Evolutionary conservation across 2,888 invertebrate genomes (phyloP).

Genomic region (Phengaris arion): DNA sequence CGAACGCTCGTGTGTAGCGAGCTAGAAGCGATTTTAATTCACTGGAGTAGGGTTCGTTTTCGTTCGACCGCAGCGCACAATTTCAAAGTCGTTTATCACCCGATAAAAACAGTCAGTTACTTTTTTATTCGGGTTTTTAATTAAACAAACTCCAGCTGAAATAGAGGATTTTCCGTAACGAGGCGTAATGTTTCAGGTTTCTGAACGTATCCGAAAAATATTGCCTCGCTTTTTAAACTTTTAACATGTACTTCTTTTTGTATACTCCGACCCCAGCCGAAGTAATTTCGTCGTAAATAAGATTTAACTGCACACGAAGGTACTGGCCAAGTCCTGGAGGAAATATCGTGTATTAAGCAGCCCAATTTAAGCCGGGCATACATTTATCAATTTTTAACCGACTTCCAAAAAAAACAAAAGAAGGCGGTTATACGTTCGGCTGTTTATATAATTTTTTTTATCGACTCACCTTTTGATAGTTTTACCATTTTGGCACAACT

Average conservation of each 20-base stretch:
- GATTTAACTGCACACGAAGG: slow-evolving; percentile 6
- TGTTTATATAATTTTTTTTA: background rate
- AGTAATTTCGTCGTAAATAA: slow-evolving; percentile 26
- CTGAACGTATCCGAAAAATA: slow-evolving; percentile 47
- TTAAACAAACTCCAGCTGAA: slow-evolving; percentile 64
- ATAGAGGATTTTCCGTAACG: slow-evolving; percentile 63
- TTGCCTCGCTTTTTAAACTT: slow-evolving; percentile 36
- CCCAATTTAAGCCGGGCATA: background rate
- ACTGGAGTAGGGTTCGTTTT: slow-evolving; percentile 47
- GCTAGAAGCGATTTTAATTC: slow-evolving; percentile 40
- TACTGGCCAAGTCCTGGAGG: background rate
- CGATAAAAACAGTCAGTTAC: slow-evolving; percentile 66
- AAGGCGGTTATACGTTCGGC: no score
- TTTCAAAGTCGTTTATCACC: slow-evolving; percentile 64
- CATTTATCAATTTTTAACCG: background rate
- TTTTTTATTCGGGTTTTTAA: slow-evolving; percentile 77
- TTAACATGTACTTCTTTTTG: slow-evolving; percentile 29
- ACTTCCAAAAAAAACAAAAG: no score
- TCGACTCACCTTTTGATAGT: background rate
- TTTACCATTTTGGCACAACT: background rate
- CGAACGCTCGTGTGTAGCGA: slow-evolving; percentile 30
- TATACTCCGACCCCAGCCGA: background rate
- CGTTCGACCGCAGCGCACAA: slow-evolving; percentile 36
- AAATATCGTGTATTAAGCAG: background rate
- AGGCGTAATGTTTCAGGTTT: slow-evolving; percentile 48